Conservation (phyloP, 1,140 invertebrate species). For the Nebria ingens region DNA sequence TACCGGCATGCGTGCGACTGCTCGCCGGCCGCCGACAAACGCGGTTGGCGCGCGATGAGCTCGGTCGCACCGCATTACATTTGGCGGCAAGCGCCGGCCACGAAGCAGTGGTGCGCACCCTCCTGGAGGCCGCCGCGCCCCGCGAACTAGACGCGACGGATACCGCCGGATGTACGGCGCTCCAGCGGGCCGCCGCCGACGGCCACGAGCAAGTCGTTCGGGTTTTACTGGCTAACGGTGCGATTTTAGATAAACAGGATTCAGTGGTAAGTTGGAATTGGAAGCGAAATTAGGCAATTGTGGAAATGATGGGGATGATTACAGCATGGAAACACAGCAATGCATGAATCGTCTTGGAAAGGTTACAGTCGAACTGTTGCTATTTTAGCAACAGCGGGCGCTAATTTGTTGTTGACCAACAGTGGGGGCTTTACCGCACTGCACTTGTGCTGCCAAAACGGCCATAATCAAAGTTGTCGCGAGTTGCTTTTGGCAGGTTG, state of each 20-base stretch:
- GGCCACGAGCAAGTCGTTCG: constrained; percentile 68
- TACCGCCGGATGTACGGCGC: constrained; percentile 52
- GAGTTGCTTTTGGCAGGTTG: constrained; percentile 79
- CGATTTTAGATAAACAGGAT: constrained; percentile 65
- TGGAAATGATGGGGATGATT: too few relatives aligned
- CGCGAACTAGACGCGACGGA: constrained; percentile 34
- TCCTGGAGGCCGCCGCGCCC: constrained; percentile 34
- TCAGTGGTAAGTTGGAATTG: constrained; percentile 45
- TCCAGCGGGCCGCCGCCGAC: constrained; percentile 75
- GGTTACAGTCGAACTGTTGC: constrained; percentile 81
- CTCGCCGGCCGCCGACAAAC: constrained; percentile 32
- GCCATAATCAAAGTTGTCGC: constrained; percentile 89
- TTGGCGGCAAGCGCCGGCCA: constrained; percentile 35
- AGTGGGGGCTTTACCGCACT: constrained; percentile 84
- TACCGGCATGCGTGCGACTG: constrained; percentile 36
- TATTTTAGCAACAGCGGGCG: constrained; percentile 58
- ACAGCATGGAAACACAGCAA: constrained; percentile 86
- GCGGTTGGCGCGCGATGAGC: constrained; percentile 28
- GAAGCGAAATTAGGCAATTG: too few relatives aligned
- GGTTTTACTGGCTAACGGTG: constrained; percentile 57
- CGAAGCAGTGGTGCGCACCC: constrained; percentile 32
- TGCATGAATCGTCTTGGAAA: constrained; percentile 91
- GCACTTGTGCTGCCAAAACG: constrained; percentile 90
- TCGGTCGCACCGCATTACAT: constrained; percentile 31
- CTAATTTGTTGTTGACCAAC: constrained; percentile 67